Evolutionary conservation across 2,797 vertebrate species (phyloP), one percentile per base, ranked within the genome.

Genomic region (Acridotheres tristis): DNA sequence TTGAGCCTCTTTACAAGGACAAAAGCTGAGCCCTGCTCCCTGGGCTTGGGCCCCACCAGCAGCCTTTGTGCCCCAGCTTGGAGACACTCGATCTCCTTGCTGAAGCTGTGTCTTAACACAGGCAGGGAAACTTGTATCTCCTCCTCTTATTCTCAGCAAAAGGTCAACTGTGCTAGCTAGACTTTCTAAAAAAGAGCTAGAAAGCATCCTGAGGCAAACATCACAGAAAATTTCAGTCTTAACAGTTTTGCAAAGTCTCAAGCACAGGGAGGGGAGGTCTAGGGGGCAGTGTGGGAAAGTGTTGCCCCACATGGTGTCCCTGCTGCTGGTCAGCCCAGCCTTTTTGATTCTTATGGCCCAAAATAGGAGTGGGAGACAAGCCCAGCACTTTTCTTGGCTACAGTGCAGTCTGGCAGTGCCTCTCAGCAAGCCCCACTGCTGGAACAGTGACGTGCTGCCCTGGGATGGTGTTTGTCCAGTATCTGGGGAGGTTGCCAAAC

Each of bases 391-490:
- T 43, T 18, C 26, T 54, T 18, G 18, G 38, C 42, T 75, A 38
- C 3, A 1, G 16, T 11, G 23, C 7, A 25, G 14, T 42, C 69
- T 62, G 47, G 21, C 47, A 68, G 40, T 30, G 45, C 32, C 20
- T 61, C 58, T 85, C 3, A 3, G 40, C 38, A 42, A 90, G 21
- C 15, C 42, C 38, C 43, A 19, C 27, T 1, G 3, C 40, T 0
- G 0, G 18, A 84, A 32, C 0, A 0, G 19, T 0, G 0, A 19
- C 0, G 0, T 29, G 14, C 59, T 57, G 48, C 68, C 27, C 25
- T 0, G 0, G 16, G 66, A 34, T 3, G 7, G 14, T 72, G n/a
- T 66, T 55, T 19, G 2, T 42, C 20, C 47, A 65, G 59, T 4
- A 5, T 25, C 10, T 0, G 1, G 13, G 40, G 73, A 71, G 20